Conservation (phyloP, 2,797 vertebrate species). For the Rhynchonycteris naso region DNA sequence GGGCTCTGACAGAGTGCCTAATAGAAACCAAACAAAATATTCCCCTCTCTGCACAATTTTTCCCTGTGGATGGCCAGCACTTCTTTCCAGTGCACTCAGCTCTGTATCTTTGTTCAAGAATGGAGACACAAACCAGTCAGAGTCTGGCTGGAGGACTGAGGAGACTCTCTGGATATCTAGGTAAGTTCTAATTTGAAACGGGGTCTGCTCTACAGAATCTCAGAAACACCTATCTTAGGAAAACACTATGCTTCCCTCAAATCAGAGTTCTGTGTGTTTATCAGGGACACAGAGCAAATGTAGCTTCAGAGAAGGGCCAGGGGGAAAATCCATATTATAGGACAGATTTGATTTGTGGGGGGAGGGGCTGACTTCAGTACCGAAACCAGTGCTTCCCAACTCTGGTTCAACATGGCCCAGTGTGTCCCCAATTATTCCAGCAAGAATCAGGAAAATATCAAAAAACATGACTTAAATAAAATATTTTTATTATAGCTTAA, state of each 20-base stretch:
- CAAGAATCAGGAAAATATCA: background rate
- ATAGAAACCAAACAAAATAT: constrained; percentile 50
- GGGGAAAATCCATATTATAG: background rate
- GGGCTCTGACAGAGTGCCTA: constrained; percentile 67
- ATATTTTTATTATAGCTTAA: background rate
- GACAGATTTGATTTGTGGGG: background rate
- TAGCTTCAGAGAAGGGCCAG: background rate
- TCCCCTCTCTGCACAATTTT: background rate
- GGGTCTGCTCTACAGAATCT: background rate
- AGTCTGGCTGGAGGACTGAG: background rate
- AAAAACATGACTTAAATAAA: background rate
- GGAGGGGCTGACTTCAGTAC: background rate
- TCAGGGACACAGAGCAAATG: background rate
- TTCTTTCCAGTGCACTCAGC: background rate
- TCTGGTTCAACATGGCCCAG: background rate
- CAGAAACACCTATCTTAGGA: background rate
- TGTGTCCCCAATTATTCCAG: background rate
- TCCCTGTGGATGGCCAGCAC: background rate
- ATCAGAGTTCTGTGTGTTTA: background rate
- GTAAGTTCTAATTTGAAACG: constrained; percentile 29
- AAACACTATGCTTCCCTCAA: background rate
- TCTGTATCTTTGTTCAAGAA: constrained; percentile 43
- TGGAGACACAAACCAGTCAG: constrained; percentile 19
- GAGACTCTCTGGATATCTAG: constrained; percentile 39
- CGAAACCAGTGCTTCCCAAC: background rate